Evolutionary conservation across 2,888 invertebrate genomes (phyloP), one percentile per base, ranked within the genome.

Genomic region (Tromatobia lineatoria): DNA sequence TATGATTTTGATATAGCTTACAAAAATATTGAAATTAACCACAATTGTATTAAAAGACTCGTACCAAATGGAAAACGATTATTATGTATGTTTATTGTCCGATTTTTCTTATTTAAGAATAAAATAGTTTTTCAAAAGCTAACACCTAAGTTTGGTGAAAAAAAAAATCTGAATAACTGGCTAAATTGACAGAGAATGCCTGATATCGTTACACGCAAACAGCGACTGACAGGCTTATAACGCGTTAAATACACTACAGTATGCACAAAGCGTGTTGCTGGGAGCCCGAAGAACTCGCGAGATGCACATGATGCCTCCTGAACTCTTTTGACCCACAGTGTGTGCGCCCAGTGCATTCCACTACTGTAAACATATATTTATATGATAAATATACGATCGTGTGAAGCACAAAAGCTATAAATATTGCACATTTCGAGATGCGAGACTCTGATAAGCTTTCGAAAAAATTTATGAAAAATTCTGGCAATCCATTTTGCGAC

Each of bases 271-370:
- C 38, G 20, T 42, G n/a, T 78, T 71, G 70, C 70, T 61, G 57
- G 64, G 64, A 71, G 54, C 3, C 11, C 54, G 71, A 57, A 15
- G 73, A 73, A 73, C 38, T 64, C 54, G 42, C 38, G 69, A 78
- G 23, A 38, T 8, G 29, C 45, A 59, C 20, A 42, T 45, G 54
- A 67, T 67, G 54, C 34, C 47, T 20, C 38, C 59, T 78, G 78
- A 82, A 78, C 82, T 82, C 71, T 23, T 25, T 20, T 78, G 82
- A 82, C 77, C 82, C 75, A 70, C 50, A 45, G 67, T 66, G 42
- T 42, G 13, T 66, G 52, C 38, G 29, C 34, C 42, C 66, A 29
- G 20, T 23, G 42, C 15, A 45, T 18, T 29, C 67, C 11, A 29
- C 10, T n/a, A n/a, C 23, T 20, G 1, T 25, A 57, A 7, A 66